Conservation (phyloP, 2,797 vertebrate species). For the Halcyon chelicuti region DNA sequence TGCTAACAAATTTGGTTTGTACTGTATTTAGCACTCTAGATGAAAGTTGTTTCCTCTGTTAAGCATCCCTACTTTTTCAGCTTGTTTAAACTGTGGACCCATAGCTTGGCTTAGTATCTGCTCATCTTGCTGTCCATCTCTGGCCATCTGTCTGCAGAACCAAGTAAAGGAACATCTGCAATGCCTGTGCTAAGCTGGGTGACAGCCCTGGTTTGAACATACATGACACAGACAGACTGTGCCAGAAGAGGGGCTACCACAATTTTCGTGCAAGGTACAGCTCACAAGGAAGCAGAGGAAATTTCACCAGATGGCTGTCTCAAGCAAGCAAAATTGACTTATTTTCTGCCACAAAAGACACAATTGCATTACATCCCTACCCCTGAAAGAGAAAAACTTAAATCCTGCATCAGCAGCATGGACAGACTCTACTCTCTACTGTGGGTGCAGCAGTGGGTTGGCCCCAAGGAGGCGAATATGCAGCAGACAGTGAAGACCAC, state of each 20-base stretch:
- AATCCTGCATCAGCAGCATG: neutral
- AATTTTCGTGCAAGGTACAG: neutral
- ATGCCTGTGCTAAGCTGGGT: neutral
- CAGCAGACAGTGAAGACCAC: neutral
- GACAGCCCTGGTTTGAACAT: fast-evolving
- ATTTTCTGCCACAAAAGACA: neutral
- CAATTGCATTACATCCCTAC: neutral
- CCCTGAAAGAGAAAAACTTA: neutral
- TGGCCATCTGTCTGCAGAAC: neutral
- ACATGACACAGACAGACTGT: neutral
- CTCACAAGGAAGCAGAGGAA: neutral
- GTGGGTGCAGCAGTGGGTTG: fast-evolving
- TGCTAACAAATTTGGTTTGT: neutral
- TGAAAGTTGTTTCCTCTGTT: neutral
- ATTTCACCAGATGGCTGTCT: neutral
- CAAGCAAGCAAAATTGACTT: neutral
- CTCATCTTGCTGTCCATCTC: neutral
- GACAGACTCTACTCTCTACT: neutral
- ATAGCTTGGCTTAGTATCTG: neutral
- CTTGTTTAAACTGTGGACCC: neutral
- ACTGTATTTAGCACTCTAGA: neutral
- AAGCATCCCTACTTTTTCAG: neutral
- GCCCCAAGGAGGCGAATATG: neutral
- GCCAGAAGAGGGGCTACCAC: neutral
- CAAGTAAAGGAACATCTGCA: neutral